Evolutionary conservation across 2,797 vertebrate genomes (phyloP).

Genomic region (Rhinogobio ventralis): DNA sequence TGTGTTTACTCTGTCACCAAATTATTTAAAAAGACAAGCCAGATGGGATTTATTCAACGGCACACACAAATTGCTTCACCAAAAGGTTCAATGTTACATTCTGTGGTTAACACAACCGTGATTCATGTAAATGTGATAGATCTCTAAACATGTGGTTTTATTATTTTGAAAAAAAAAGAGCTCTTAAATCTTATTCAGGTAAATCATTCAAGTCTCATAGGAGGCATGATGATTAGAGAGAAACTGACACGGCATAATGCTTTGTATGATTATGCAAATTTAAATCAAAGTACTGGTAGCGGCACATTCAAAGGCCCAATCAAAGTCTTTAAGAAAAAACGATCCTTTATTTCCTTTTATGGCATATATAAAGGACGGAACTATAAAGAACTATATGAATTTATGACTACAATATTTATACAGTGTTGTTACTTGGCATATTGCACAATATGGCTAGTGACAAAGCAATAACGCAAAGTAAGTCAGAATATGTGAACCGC

Average conservation of each 20-base stretch:
- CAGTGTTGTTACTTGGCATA: conserved; percentile 45
- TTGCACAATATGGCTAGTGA: conserved; percentile 45
- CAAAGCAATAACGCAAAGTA: conserved; percentile 41
- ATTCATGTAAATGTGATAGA: conserved; percentile 12
- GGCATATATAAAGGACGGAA: conserved; percentile 62
- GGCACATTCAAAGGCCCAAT: conserved; percentile 67
- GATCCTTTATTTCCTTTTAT: conserved; percentile 58
- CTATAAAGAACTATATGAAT: conserved; percentile 17
- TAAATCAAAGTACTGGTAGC: conserved; percentile 53
- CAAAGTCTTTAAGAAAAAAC: conserved; percentile 68
- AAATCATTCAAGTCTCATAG: neutral
- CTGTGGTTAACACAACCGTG: neutral
- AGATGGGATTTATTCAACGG: conserved; percentile 54
- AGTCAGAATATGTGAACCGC: conserved; percentile 45
- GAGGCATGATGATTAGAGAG: neutral
- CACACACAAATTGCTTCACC: conserved; percentile 49
- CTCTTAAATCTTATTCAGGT: neutral
- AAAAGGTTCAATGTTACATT: conserved; percentile 60
- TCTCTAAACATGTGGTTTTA: neutral
- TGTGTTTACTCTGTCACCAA: conserved; percentile 47
- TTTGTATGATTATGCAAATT: conserved; percentile 41
- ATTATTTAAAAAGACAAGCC: conserved; percentile 58
- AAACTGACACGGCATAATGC: neutral
- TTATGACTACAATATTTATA: conserved; percentile 53
- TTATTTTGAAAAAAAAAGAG: conserved; percentile 1